Conservation (phyloP, 2,797 vertebrate species). For the Cossypha niveicapilla region DNA sequence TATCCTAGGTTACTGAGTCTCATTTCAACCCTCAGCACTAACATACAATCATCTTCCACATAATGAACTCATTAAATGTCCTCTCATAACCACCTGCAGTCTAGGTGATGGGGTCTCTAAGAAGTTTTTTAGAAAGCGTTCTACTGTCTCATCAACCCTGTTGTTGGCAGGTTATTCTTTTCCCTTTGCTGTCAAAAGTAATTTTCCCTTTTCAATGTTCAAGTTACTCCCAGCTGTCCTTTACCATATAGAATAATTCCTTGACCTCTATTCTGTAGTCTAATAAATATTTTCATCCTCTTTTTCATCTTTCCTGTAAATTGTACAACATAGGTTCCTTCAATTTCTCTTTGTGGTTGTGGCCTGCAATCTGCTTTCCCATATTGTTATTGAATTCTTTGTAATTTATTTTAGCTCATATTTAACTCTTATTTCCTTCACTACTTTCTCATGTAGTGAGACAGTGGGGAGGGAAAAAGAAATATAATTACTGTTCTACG, state of each 20-base stretch:
- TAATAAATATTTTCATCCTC: conserved; percentile 23
- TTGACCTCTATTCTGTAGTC: conserved; percentile 3
- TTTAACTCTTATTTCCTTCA: not conserved
- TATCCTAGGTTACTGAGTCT: conserved; percentile 14
- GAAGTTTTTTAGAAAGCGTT: conserved; percentile 12
- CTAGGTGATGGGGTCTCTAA: conserved; percentile 25
- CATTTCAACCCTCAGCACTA: conserved; percentile 31
- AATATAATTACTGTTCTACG: not conserved
- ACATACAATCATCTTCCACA: conserved; percentile 18
- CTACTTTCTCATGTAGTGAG: not conserved
- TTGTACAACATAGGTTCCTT: not conserved
- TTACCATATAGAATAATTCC: conserved; percentile 4
- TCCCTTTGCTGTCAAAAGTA: conserved; percentile 28
- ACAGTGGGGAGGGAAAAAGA: not conserved
- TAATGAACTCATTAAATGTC: conserved; percentile 60
- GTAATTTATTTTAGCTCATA: conserved; percentile 15
- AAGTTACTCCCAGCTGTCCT: conserved; percentile 35
- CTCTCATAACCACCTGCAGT: conserved; percentile 52
- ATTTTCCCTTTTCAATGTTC: conserved; percentile 33
- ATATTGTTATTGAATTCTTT: not conserved
- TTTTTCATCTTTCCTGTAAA: conserved; percentile 38
- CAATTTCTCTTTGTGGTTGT: not conserved
- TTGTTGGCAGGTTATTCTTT: conserved; percentile 20
- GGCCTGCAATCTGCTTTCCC: not conserved
- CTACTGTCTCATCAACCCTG: conserved; percentile 9